phyloP scores from a whole-genome alignment of 2,888 invertebrate species.

The Yponomeuta malinellus region DNA sequence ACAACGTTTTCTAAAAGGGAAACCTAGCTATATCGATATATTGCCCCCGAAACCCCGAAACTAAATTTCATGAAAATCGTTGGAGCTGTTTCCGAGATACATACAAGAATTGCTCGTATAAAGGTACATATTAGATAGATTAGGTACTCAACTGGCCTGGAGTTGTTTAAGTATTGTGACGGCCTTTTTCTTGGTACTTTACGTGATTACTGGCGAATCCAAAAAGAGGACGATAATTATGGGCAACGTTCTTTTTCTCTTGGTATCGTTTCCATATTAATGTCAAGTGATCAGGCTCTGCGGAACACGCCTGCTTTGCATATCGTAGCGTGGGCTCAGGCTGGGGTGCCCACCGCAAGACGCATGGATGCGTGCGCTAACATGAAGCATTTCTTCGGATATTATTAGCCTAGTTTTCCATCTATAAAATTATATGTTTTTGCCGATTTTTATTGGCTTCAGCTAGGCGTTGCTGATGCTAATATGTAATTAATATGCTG shows the following conservation, averaged over 20 bases:
- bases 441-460: not conserved
- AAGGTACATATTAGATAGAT: not conserved
- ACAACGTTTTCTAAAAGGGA: too few relatives aligned
- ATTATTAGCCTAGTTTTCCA: slow-evolving; percentile 3
- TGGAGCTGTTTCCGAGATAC: too few relatives aligned
- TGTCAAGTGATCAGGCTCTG: not conserved
- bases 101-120: too few relatives aligned
- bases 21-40: too few relatives aligned
- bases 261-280: not conserved
- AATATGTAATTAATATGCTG: not conserved
- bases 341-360: not conserved
- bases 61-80: too few relatives aligned
- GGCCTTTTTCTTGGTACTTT: too few relatives aligned
- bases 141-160: not conserved
- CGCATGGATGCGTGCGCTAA: not conserved
- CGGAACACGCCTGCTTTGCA: slow-evolving; percentile 9
- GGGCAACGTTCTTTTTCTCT: not conserved
- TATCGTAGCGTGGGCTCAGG: not conserved
- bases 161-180: too few relatives aligned
- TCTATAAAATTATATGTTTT: not conserved
- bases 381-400: not conserved
- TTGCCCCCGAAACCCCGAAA: too few relatives aligned
- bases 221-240: not conserved
- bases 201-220: not conserved
- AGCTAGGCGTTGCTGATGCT: not conserved